Conservation (phyloP, 2,113 vertebrate genomes). For the Psilopsiagon aurifrons region DNA sequence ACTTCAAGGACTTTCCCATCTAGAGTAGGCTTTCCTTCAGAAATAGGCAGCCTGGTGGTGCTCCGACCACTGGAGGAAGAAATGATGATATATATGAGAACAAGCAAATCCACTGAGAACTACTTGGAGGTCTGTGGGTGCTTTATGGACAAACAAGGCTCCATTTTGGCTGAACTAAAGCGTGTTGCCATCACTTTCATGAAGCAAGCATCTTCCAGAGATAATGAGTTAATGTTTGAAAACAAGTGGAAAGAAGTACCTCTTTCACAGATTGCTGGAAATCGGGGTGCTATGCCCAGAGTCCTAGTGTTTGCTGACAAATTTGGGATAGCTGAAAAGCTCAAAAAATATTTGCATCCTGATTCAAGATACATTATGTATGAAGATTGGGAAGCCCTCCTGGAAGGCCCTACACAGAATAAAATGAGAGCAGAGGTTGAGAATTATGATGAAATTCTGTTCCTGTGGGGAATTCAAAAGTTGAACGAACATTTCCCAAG, state of each 20-base stretch:
- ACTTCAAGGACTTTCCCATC: constrained; percentile 19
- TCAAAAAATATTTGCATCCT: constrained; percentile 75
- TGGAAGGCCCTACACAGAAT: not conserved
- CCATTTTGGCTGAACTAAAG: constrained; percentile 80
- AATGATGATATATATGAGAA: constrained; percentile 84
- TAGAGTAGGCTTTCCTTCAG: constrained; percentile 79
- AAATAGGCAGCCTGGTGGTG: constrained; percentile 78
- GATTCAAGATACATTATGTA: constrained; percentile 68
- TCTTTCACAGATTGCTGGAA: not conserved
- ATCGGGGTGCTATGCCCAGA: constrained; percentile 56
- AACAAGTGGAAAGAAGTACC: constrained; percentile 70
- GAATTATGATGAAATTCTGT: constrained; percentile 76
- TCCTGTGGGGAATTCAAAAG: constrained; percentile 81
- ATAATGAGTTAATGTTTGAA: constrained; percentile 79
- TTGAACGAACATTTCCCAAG: constrained; percentile 70
- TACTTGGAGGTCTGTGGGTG: constrained; percentile 84
- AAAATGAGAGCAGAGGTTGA: constrained; percentile 43
- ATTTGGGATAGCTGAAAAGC: constrained; percentile 74
- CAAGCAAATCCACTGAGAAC: constrained; percentile 68
- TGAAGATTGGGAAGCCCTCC: constrained; percentile 58
- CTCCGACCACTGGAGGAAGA: constrained; percentile 76
- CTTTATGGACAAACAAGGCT: constrained; percentile 79
- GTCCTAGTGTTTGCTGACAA: constrained; percentile 83
- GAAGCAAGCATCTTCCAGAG: constrained; percentile 29
- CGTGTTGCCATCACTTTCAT: constrained; percentile 76